A percentile compares a stretch with the other conserved stretches of the same genome.
Conservation (phyloP, 2,797 vertebrate genomes). For the Myripristis murdjan region DNA sequence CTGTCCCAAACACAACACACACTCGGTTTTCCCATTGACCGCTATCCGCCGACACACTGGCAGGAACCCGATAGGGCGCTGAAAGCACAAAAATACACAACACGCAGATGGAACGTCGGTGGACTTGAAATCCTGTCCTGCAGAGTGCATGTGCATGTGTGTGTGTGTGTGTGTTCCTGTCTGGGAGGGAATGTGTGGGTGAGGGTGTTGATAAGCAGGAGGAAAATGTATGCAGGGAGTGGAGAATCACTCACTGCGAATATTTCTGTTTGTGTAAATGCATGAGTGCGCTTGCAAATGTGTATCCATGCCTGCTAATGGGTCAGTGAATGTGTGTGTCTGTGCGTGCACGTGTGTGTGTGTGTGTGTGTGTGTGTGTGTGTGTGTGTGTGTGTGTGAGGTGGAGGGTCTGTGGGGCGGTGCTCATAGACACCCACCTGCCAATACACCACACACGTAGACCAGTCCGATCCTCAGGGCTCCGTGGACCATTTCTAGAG, state of each 20-base stretch:
- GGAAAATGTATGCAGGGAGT: conserved; percentile 18
- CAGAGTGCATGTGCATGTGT: conserved; percentile 14
- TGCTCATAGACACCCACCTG: conserved; percentile 86
- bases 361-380: conserved; percentile 16
- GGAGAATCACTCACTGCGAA: conserved; percentile 3
- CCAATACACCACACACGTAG: conserved; percentile 94
- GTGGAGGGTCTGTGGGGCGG: no score
- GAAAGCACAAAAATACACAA: conserved; percentile 53
- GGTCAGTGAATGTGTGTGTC: background rate
- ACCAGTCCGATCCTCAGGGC: conserved; percentile 94
- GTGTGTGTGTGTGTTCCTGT: conserved; percentile 10
- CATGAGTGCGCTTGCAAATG: background rate
- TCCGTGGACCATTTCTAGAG: conserved; percentile 98
- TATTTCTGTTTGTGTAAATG: conserved; percentile 12
- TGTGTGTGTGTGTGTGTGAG: background rate
- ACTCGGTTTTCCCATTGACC: conserved; percentile 38
- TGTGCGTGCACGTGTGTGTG: background rate
- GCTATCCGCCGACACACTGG: conserved; percentile 29
- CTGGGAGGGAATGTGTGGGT: background rate
- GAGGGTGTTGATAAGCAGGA: conserved; percentile 7
- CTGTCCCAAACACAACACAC: conserved; percentile 59
- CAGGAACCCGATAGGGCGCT: conserved; percentile 40
- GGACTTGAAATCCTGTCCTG: conserved; percentile 27
- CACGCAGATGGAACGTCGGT: conserved; percentile 60
- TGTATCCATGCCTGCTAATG: background rate